Evolutionary conservation across 2,888 invertebrate genomes (phyloP), one percentile per base, ranked within the genome.

Genomic region (Cyrtodaria siliqua): DNA sequence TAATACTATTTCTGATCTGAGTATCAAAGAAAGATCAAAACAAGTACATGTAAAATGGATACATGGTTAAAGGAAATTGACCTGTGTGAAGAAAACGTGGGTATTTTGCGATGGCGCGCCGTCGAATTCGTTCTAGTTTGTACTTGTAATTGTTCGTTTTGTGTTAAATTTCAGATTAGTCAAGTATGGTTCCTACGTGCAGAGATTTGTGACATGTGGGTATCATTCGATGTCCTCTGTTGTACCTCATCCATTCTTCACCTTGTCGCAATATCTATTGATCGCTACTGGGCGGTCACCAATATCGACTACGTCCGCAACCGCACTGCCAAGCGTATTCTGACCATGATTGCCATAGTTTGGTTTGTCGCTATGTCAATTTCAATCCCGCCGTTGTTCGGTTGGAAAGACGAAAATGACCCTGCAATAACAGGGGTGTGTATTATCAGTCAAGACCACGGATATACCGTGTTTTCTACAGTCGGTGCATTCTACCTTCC

Each of bases 251-350:
- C 98, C 86, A 98, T 99, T 92, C 95, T 99, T 89, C 99, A 99
- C 94, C 95, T 99, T 82, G 97, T 99, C 84, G 97, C 98, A 88
- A 98, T 99, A 90, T 98, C 99, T 82, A 96, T 98, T 85, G 98
- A 99, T 94, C 96, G 98, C 71, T 99, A 98, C 94, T 99, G 99
- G 99, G 98, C 99, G 72, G 98, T 99, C 89, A 99, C 99, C 73
- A 96, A 97, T 93, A 96, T 99, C 82, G 98, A 98, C 94, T 99
- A 99, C 94, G 97, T 98, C 91, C 97, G 98, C 94, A 96, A 97
- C 79, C 95, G 98, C 84, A 98, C 97, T 91, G 96, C 97, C 86
- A 95, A 86, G 53, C 86, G 90, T n/a, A 93, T 99, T 92, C 96
- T 97, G 87, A 95, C 96, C 76, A 97, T 99, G 97, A 98, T 99